phyloP scores from a whole-genome alignment of 2,888 invertebrate species.

The Smittia sp. region DNA sequence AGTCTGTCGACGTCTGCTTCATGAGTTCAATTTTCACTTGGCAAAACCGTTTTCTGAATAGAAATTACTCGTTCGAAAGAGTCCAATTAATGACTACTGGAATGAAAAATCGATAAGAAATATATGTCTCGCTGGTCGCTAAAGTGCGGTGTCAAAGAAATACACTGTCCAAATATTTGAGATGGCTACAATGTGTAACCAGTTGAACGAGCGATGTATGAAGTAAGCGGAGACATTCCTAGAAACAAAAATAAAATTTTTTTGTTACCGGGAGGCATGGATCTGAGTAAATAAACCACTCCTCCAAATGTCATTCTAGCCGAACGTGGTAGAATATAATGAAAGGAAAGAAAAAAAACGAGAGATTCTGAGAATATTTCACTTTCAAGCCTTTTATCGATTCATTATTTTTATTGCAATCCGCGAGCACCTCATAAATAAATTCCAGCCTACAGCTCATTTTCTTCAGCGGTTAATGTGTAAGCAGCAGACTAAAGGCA shows the following conservation, averaged over 20 bases:
- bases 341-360: not conserved
- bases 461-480: not conserved
- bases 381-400: not conserved
- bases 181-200: slow-evolving; percentile 25
- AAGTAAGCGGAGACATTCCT: not conserved
- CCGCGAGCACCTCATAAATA: not conserved
- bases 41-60: too few relatives aligned
- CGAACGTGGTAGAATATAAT: not conserved
- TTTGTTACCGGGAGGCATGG: too few relatives aligned
- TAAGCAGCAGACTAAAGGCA: not conserved
- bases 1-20: not conserved
- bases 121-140: not conserved
- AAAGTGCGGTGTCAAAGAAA: slow-evolving; percentile 39
- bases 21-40: not conserved
- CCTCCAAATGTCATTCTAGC: not conserved
- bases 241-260: slow-evolving; percentile 34
- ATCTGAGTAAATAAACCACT: slow-evolving; percentile 37
- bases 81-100: not conserved
- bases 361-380: not conserved
- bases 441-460: not conserved
- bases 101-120: not conserved
- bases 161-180: slow-evolving; percentile 41
- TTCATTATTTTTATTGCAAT: not conserved
- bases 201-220: slow-evolving; percentile 2
- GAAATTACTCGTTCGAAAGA: not conserved